phyloP scores from a whole-genome alignment of 2,888 invertebrate genomes.

The Rhamphomyia laevipes region DNA sequence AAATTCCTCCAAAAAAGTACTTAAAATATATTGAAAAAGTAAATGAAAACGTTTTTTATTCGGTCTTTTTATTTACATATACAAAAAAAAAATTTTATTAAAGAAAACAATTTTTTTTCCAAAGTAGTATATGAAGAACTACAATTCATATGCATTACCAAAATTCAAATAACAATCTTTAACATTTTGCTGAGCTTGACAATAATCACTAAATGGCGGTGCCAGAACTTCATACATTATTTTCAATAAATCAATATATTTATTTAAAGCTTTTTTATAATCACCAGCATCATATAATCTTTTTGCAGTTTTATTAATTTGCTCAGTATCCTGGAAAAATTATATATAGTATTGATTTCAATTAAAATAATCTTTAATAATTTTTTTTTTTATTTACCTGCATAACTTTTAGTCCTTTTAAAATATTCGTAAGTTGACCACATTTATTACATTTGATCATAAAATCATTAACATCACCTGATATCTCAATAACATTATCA shows the following conservation, averaged over 20 bases:
- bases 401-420: constrained; percentile 60
- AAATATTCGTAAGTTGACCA: constrained; percentile 55
- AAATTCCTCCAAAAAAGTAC: too few relatives aligned
- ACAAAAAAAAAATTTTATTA: too few relatives aligned
- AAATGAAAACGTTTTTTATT: too few relatives aligned
- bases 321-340: constrained; percentile 52
- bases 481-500: constrained; percentile 50
- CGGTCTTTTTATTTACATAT: too few relatives aligned
- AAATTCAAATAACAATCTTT: constrained; percentile 54
- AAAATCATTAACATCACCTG: constrained; percentile 52
- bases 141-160: constrained; percentile 37
- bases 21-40: too few relatives aligned
- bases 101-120: too few relatives aligned
- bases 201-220: constrained; percentile 63
- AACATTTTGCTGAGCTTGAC: constrained; percentile 60
- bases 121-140: too few relatives aligned
- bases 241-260: constrained; percentile 52
- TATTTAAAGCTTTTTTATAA: constrained; percentile 49
- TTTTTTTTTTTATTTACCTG: constrained; percentile 40
- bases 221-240: constrained; percentile 54
- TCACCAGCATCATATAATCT: constrained; percentile 49
- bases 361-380: constrained; percentile 4
- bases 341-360: background rate
- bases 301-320: constrained; percentile 50
- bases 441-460: constrained; percentile 58